Base-by-base conservation (phyloP, 2,888 invertebrate species). In the Trichopoda pennipes region DNA sequence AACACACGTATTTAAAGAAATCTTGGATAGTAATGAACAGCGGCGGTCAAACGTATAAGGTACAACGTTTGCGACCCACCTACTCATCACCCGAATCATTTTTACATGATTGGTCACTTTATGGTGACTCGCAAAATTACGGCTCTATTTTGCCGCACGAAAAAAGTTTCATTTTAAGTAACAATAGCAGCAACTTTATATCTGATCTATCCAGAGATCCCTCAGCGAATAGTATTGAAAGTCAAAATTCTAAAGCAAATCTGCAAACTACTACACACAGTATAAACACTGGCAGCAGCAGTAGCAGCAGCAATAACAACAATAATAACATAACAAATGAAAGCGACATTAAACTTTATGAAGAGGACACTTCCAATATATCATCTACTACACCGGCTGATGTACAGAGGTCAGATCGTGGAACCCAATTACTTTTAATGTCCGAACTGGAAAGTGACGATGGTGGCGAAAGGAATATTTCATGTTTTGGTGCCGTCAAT, bases 11-110 rank as follows among this genome's bases (percentile, higher is more conserved):
- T 84, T 84, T 90, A 47, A 91, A 90, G 78, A 88, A 90, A 68
- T 89, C 91, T 14, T 91, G 91, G 91, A 84, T 91, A 72, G 86
- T 89, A 42, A 88, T 91, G 17, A 89, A 89, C 64, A 89, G 88
- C 72, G 87, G 88, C 44, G 83, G 82, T 14, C 86, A 87, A 66
- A 86, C 87, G 58, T 89, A 86, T 64, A 87, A 89, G 14, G 87
- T 90, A 17, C 90, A 88, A 78, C 88, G 90, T 6, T 83, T 91
- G 75, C 89, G 91, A 17, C 90, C 90, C 49, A 91, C 91, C 0
- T 90, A 88, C 80, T 91, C 90, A 14, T 90, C 90, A 0, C 91
- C 90, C 3, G 91, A 91, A 80, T 87, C 91, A 16, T 90, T 91
- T 78, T 85, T 86, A 14, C 85, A 85, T 10, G 87, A 88, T 61